Base-by-base conservation (phyloP, 2,888 invertebrate genomes). In the Megamerina dolium region DNA sequence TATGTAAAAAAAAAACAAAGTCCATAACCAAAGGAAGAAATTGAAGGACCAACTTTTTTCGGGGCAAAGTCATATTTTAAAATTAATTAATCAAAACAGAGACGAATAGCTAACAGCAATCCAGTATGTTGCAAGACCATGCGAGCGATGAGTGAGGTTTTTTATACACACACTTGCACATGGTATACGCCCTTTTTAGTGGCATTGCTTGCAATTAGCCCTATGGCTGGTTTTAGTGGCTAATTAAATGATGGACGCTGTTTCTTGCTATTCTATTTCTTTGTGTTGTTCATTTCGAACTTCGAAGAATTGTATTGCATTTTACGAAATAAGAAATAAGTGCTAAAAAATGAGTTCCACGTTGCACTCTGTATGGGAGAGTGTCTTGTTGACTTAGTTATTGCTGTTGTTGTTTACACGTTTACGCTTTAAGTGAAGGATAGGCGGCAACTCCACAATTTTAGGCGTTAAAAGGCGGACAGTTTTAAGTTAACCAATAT, bases 391-490 rank as follows among this genome's bases (percentile, higher is more conserved):
- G n/a, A n/a, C n/a, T n/a, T n/a, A n/a, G n/a, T n/a, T n/a, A n/a
- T n/a, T n/a, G n/a, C n/a, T n/a, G n/a, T n/a, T n/a, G n/a, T 23
- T 23, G 23, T 6, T 10, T 10, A 10, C 23, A 23, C 10, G 23
- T 10, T 6, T 23, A 8, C 10, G 23, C 8, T 23, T 23, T 23
- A 23, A 8, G 23, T 23, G 43, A 45, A n/a, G n/a, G n/a, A 38
- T 49, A 46, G 53, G 51, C 53, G 53, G 48, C 38, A 30, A 53
- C 49, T 46, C 49, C 51, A 53, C 53, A 59, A 56, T 55, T 59
- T 59, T 46, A 58, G 58, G 63, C 59, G 62, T 53, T 56, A 61
- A 64, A 62, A 48, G 63, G 63, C 61, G 64, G 64, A 63, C 63
- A 64, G 60, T 46, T 50, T 32, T 33, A 52, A 37, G 31, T 43